Base-by-base conservation (phyloP, 92 coral and sea anemone genomes). In the Anthopleura xanthogrammica region DNA sequence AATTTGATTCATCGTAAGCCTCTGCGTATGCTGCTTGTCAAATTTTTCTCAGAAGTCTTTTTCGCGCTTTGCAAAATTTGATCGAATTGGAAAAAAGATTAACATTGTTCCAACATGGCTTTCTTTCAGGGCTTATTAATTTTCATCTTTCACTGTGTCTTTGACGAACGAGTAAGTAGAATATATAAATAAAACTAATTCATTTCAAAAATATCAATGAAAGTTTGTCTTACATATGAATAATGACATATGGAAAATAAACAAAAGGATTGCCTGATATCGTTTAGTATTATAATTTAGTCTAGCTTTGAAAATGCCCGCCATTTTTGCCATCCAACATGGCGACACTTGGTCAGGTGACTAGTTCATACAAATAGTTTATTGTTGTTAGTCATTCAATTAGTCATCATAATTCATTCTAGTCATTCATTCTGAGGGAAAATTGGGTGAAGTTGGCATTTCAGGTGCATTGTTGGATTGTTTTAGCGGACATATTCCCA, bases 121-220 rank as follows among this genome's bases (percentile, higher is more conserved):
- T 50, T 57, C 7, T 83, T 88, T 52, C 82, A 93, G 97, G 97
- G 97, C 16, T 83, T 93, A 29, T 91, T 91, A 24, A 91, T 93
- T 62, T 93, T 93, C 65, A 74, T 93, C 14, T 93, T 93, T 72
- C 97, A 93, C 73, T 93, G 97, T 60, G 77, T 93, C 77, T 90
- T 85, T 29, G 97, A 93, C 60, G 97, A 93, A 46, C 85, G 97
- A 89, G 97, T 93, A 84, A 76, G 97, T 85, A 2, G 1, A 22
- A 52, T 78, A 14, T n/a, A 13, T n/a, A 13, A 23, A 10, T n/a
- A 23, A 23, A 8, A 10, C 16, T 68, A 12, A 78, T 1, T 55
- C 19, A 14, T 7, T 20, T 78, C 68, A 13, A 78, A 16, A 54
- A 40, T 42, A 13, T 3, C 58, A 0, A 54, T 12, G 58, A 54